These are phyloP conservation scores for Progne subis DNA, from an alignment of 2,113 vertebrate genomes.

Conservation along the genomic window DNA sequence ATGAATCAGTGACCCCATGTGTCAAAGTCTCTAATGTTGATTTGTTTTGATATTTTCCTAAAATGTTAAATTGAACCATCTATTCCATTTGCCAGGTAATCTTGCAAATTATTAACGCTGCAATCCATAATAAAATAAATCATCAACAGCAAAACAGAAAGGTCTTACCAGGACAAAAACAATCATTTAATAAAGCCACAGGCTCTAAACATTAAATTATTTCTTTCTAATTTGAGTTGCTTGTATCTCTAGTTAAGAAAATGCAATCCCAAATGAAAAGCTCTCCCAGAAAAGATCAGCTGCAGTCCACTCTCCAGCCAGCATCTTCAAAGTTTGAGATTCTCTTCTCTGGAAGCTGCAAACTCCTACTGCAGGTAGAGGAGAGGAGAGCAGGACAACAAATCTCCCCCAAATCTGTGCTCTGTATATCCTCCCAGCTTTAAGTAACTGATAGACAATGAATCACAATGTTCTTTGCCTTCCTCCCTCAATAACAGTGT, in stretches of 20 bases:
- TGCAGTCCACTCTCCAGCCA: neutral
- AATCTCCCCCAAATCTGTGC: neutral
- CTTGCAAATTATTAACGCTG: conserved; percentile 32
- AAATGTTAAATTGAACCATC: neutral
- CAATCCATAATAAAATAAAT: conserved; percentile 36
- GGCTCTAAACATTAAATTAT: neutral
- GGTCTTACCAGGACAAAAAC: neutral
- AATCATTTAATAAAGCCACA: neutral
- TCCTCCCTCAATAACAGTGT: neutral
- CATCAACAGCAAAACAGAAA: conserved; percentile 20
- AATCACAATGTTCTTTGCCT: neutral
- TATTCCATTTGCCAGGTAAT: neutral
- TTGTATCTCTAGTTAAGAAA: neutral
- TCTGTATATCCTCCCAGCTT: neutral
- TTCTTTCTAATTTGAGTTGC: neutral
- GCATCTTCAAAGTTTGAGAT: neutral
- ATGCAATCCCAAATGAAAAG: neutral
- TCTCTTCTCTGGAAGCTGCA: neutral
- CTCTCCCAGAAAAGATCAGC: neutral
- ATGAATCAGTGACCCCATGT: neutral
- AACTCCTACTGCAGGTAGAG: neutral
- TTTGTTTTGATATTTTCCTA: conserved; percentile 3
- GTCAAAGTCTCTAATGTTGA: conserved; percentile 5
- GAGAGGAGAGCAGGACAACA: neutral
- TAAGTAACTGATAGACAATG: neutral